Conservation (phyloP, 2,888 invertebrate species). For the Sthenelais limicola region DNA sequence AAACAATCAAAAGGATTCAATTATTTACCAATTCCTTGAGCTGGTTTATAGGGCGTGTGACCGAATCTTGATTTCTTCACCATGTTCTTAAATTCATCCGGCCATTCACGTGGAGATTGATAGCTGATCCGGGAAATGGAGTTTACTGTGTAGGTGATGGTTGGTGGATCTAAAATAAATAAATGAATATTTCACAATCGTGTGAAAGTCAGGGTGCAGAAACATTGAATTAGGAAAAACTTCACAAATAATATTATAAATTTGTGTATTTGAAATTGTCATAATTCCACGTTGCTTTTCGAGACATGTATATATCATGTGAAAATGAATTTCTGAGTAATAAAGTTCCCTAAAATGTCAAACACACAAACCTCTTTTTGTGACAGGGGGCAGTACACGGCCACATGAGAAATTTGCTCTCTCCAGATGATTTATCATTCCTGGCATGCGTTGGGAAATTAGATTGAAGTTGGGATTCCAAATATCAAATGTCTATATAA, state of each 20-base stretch:
- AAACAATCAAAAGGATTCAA: too few species aligned
- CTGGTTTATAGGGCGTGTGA: slow-evolving; percentile 27
- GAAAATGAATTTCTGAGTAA: too few species aligned
- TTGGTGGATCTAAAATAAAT: slow-evolving; percentile 21
- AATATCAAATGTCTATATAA: slow-evolving; percentile 24
- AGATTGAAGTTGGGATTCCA: slow-evolving; percentile 30
- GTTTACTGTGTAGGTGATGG: slow-evolving; percentile 24
- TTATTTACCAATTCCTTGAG: slow-evolving; percentile 21
- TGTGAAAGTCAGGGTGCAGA: not conserved
- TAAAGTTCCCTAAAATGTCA: too few species aligned
- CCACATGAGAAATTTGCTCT: slow-evolving; percentile 30
- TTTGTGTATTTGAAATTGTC: not conserved
- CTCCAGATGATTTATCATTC: slow-evolving; percentile 31
- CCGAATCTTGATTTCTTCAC: slow-evolving; percentile 26
- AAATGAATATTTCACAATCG: not conserved
- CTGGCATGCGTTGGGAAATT: slow-evolving; percentile 20
- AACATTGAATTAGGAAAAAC: not conserved
- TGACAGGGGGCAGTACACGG: slow-evolving; percentile 10
- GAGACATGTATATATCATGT: too few species aligned
- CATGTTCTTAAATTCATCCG: slow-evolving; percentile 2
- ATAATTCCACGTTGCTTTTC: too few species aligned
- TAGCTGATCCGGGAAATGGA: slow-evolving; percentile 30
- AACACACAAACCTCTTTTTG: not conserved
- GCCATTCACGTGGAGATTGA: slow-evolving; percentile 8
- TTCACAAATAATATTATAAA: not conserved